Conservation (phyloP, 2,888 invertebrate genomes). For the Phaonia tiefii region DNA sequence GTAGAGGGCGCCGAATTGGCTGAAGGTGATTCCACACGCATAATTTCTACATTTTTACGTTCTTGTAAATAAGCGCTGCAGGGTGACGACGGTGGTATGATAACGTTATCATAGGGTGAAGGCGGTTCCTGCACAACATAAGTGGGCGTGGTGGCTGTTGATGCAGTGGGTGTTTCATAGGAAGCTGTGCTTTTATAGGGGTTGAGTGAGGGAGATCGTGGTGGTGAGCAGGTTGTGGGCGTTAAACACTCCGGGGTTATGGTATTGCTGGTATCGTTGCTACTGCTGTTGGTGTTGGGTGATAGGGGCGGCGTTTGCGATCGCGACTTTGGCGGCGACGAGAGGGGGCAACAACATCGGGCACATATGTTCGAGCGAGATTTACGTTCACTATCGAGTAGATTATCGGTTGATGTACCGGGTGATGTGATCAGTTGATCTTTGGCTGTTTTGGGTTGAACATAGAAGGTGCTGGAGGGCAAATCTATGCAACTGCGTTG, state of each 20-base stretch:
- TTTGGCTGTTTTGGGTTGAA: conserved; percentile 58
- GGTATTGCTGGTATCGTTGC: conserved; percentile 55
- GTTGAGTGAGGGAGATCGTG: conserved; percentile 65
- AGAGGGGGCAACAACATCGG: conserved; percentile 77
- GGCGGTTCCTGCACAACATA: conserved; percentile 70
- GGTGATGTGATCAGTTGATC: conserved; percentile 22
- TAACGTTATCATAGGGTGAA: conserved; percentile 62
- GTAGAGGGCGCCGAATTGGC: conserved; percentile 38
- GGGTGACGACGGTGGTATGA: conserved; percentile 40
- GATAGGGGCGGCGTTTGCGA: conserved; percentile 60
- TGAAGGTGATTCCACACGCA: conserved; percentile 67
- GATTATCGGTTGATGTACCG: conserved; percentile 70
- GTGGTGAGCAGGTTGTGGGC: conserved; percentile 72
- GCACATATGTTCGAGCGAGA: conserved; percentile 73
- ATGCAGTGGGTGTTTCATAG: conserved; percentile 63
- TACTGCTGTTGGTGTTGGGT: conserved; percentile 42
- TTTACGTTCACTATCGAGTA: conserved; percentile 59
- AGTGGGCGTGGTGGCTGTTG: conserved; percentile 67
- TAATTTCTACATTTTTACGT: conserved; percentile 72
- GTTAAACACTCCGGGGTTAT: conserved; percentile 67
- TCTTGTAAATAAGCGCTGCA: conserved; percentile 72
- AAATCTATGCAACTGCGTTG: conserved; percentile 80
- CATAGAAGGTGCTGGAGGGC: conserved; percentile 77
- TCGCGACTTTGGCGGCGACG: conserved; percentile 50
- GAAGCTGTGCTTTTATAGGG: conserved; percentile 71